Evolutionary conservation across 1,140 invertebrate species (phyloP).

Genomic region (Heliconius congener): DNA sequence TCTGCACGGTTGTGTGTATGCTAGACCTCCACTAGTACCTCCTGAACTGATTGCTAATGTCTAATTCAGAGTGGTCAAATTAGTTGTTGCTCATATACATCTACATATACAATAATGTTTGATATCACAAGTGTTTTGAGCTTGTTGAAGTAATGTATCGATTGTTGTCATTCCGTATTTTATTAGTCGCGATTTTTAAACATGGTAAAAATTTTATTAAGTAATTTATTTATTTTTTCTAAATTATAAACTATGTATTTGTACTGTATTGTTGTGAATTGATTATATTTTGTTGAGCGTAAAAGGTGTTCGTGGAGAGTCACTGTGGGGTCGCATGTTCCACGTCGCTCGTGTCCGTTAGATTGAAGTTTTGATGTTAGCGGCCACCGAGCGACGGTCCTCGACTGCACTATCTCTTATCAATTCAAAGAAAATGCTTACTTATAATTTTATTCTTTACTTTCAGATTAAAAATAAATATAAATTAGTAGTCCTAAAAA

Average conservation of each 20-base stretch:
- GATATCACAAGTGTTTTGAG: too few relatives aligned
- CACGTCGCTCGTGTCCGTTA: constrained; percentile 70
- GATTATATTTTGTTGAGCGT: too few relatives aligned
- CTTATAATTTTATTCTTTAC: background rate
- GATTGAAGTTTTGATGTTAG: constrained; percentile 76
- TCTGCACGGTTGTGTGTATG: constrained; percentile 75
- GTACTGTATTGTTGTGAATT: too few relatives aligned
- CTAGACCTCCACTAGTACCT: constrained; percentile 55
- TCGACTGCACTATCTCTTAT: constrained; percentile 58
- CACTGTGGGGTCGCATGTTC: constrained; percentile 60
- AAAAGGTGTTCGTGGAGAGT: constrained; percentile 50
- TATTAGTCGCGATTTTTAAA: too few relatives aligned
- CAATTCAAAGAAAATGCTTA: constrained; percentile 14
- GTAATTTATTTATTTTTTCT: too few relatives aligned
- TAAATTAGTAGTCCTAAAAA: too few relatives aligned
- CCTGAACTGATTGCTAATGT: background rate
- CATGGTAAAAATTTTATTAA: too few relatives aligned
- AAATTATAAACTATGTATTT: too few relatives aligned
- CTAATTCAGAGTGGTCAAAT: background rate
- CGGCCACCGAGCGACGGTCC: constrained; percentile 58
- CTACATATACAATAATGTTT: too few relatives aligned
- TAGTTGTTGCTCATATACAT: background rate
- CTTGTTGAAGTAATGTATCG: too few relatives aligned
- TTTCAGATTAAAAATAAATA: background rate
- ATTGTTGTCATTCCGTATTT: too few relatives aligned